Evolutionary conservation across 2,888 invertebrate species (phyloP).

Genomic region (Entomobrya proxima): DNA sequence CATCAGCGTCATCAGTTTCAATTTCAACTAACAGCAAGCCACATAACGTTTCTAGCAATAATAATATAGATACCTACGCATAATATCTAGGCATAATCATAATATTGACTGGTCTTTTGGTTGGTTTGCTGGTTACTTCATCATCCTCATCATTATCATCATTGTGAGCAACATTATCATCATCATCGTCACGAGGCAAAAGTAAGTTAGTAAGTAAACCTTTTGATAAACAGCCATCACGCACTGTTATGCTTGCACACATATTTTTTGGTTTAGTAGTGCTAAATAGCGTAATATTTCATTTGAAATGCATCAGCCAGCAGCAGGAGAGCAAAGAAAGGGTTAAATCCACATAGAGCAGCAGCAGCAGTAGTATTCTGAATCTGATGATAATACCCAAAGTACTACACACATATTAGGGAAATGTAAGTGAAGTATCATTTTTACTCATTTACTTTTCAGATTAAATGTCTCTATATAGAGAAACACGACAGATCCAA

Average conservation of each 20-base stretch:
- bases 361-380: neutral
- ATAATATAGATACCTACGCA: neutral
- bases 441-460: no score
- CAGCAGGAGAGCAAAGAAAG: no score
- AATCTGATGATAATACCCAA: no score
- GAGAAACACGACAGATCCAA: no score
- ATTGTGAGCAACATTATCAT: neutral
- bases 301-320: neutral
- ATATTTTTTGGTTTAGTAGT: conserved; percentile 27
- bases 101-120: conserved; percentile 4
- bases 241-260: conserved; percentile 4
- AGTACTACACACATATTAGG: no score
- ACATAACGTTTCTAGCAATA: neutral
- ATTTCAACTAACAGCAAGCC: neutral
- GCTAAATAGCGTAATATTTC: conserved; percentile 23
- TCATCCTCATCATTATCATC: conserved; percentile 4
- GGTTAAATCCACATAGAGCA: no score
- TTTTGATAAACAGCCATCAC: neutral
- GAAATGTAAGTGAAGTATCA: no score
- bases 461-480: no score
- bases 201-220: conserved; percentile 8
- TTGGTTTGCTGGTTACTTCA: conserved; percentile 34
- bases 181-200: neutral
- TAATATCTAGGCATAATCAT: neutral
- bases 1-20: conserved; percentile 11